Conservation (phyloP, 2,113 vertebrate genomes). For the Chaetodon auriga region DNA sequence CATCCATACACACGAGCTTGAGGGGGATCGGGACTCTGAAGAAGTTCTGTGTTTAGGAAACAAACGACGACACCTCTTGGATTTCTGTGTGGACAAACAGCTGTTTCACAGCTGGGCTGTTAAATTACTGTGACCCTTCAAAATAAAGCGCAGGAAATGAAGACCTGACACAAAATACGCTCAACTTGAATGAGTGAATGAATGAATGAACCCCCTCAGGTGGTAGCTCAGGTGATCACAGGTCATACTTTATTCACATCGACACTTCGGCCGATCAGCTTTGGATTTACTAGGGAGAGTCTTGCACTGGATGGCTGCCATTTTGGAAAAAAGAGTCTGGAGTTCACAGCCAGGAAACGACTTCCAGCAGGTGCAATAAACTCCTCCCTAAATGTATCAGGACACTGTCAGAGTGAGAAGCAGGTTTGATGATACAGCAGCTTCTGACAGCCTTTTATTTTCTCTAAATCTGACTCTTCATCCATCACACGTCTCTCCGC, state of each 20-base stretch:
- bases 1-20: conserved; percentile 55
- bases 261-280: not conserved
- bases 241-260: conserved; percentile 6
- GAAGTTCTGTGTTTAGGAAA: not conserved
- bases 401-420: not conserved
- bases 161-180: no score
- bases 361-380: conserved; percentile 20
- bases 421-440: conserved; percentile 43
- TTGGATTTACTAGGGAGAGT: not conserved
- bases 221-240: not conserved
- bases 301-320: not conserved
- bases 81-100: conserved; percentile 40
- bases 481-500: conserved; percentile 19
- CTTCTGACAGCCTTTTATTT: conserved; percentile 18
- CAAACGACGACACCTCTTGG: not conserved
- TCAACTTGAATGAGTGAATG: no score
- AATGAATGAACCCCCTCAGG: no score
- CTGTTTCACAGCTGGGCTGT: not conserved
- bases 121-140: not conserved
- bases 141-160: conserved; percentile 1
- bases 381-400: not conserved
- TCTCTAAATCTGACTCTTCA: conserved; percentile 21
- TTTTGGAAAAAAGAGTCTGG: not conserved
- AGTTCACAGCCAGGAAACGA: not conserved
- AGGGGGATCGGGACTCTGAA: no score